Conservation (phyloP, 2,888 invertebrate genomes). For the Andrena chrysosceles region DNA sequence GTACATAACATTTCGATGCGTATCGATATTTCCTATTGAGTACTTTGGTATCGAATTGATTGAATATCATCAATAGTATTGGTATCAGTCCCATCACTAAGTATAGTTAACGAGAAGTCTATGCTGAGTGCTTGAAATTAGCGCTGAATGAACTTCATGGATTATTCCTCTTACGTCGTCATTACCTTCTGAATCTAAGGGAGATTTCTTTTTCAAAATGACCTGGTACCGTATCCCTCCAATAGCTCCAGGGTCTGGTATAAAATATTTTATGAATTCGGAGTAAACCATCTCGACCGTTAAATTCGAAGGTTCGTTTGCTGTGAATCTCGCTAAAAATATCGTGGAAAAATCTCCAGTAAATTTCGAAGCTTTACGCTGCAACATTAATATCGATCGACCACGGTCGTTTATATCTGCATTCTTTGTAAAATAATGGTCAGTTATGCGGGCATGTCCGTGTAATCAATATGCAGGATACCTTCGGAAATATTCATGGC, state of each 20-base stretch:
- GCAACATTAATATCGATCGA: slow-evolving; percentile 46
- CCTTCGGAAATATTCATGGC: slow-evolving; percentile 59
- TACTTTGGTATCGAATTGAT: too few relatives aligned
- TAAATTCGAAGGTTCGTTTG: slow-evolving; percentile 33
- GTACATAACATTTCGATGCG: too few relatives aligned
- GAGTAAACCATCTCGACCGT: background rate
- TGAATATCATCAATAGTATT: too few relatives aligned
- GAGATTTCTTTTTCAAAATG: background rate
- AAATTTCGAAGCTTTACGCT: slow-evolving; percentile 50
- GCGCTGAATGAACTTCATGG: too few relatives aligned
- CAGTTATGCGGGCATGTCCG: slow-evolving; percentile 25
- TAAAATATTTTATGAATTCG: slow-evolving; percentile 35
- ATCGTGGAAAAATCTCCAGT: slow-evolving; percentile 11
- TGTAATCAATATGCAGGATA: slow-evolving; percentile 54
- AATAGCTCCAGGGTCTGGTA: background rate
- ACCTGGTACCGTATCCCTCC: background rate
- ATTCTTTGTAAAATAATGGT: slow-evolving; percentile 40
- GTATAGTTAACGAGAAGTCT: too few relatives aligned
- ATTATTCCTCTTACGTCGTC: too few relatives aligned
- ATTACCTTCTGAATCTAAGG: background rate
- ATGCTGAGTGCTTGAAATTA: too few relatives aligned
- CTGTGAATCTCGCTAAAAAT: slow-evolving; percentile 1
- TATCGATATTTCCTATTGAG: too few relatives aligned
- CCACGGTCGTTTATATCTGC: slow-evolving; percentile 41
- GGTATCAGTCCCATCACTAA: too few relatives aligned